Evolutionary conservation across 2,113 vertebrate genomes (phyloP).

Genomic region (Podiceps cristatus): DNA sequence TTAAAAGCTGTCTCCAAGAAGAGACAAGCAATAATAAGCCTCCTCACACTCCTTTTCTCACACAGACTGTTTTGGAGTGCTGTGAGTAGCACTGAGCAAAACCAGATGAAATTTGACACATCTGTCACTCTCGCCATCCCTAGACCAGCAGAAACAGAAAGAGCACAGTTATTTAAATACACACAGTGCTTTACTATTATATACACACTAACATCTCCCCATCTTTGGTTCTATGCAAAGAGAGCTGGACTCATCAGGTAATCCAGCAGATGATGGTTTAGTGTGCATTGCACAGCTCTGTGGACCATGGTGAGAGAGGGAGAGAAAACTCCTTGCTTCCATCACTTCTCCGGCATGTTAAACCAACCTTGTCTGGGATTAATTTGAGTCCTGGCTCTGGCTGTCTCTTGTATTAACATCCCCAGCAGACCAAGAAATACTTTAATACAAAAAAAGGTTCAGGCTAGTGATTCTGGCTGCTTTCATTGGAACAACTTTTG

Average conservation of each 20-base stretch:
- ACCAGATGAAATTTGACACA: neutral
- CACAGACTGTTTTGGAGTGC: neutral
- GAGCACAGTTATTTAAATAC: neutral
- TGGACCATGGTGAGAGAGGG: neutral
- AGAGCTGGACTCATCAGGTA: neutral
- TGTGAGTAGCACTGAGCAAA: neutral
- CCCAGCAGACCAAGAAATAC: neutral
- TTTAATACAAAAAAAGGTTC: neutral
- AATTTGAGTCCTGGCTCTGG: neutral
- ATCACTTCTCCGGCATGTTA: neutral
- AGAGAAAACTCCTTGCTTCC: neutral
- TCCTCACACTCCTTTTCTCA: neutral
- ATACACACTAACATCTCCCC: neutral
- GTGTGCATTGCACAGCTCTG: fast-evolving
- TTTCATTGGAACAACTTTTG: neutral
- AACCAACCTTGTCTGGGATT: neutral
- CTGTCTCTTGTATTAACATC: neutral
- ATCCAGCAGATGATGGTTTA: neutral
- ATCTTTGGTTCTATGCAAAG: neutral
- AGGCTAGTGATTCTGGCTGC: neutral
- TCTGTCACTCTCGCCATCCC: neutral
- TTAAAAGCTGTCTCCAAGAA: neutral
- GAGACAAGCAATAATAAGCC: neutral
- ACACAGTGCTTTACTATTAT: neutral
- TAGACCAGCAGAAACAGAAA: neutral